These are phyloP conservation scores for Ciconia maguari DNA, from an alignment of 2,113 vertebrate species.

Conservation along the genomic window DNA sequence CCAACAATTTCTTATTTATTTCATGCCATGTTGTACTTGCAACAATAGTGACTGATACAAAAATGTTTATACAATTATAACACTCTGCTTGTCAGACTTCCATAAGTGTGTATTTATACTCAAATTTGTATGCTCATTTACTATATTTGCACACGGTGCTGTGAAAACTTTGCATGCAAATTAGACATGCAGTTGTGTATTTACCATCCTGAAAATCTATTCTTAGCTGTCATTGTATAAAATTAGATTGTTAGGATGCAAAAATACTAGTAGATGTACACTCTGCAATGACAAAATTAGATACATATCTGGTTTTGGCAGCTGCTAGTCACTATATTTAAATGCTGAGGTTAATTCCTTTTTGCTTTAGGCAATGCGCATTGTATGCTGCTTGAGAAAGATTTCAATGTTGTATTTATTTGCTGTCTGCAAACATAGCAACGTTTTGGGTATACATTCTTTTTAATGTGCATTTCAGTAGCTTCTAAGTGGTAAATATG, in stretches of 20 bases:
- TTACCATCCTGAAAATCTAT: not conserved
- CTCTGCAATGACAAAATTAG: not conserved
- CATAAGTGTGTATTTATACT: not conserved
- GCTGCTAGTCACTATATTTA: not conserved
- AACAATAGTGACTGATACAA: not conserved
- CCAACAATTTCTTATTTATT: not conserved
- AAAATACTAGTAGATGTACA: not conserved
- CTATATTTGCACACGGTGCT: rapidly evolving
- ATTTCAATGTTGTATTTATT: not conserved
- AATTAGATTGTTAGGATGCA: not conserved
- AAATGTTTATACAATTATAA: not conserved
- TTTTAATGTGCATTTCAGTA: not conserved
- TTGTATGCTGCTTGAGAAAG: not conserved
- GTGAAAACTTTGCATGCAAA: not conserved
- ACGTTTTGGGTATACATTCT: not conserved
- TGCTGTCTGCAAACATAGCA: not conserved
- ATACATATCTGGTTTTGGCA: not conserved
- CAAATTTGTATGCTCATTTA: not conserved
- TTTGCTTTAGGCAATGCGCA: not conserved
- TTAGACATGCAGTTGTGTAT: not conserved
- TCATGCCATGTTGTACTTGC: not conserved
- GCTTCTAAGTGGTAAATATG: not conserved
- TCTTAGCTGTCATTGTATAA: not conserved
- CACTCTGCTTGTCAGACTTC: not conserved
- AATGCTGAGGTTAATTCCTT: not conserved